Evolutionary conservation across 2,113 vertebrate species (phyloP).

Genomic region (Grus americana): DNA sequence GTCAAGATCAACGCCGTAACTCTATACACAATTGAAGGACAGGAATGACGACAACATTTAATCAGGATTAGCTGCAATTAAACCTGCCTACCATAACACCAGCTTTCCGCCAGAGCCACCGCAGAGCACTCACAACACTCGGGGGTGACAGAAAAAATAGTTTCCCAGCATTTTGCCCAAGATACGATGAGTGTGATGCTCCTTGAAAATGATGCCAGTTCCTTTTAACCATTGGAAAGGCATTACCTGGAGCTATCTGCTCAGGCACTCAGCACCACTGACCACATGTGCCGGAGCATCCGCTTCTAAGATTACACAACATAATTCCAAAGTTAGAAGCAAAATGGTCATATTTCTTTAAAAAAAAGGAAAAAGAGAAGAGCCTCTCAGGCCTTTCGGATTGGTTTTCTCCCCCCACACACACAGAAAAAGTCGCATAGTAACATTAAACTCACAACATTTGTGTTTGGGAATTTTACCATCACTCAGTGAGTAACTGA

Average conservation of each 20-base stretch:
- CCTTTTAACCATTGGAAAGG: background rate
- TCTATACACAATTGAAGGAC: fast-evolving
- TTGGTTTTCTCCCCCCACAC: no score
- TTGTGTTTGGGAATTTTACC: background rate
- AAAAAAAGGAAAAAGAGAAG: background rate
- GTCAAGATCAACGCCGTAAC: background rate
- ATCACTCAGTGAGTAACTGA: background rate
- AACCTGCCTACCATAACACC: background rate
- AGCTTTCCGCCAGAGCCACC: fast-evolving
- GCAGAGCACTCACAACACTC: fast-evolving
- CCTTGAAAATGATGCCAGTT: background rate
- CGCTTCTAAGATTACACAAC: background rate
- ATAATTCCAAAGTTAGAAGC: background rate
- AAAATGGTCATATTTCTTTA: background rate
- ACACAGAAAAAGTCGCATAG: background rate
- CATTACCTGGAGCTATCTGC: background rate
- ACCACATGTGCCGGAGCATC: no score
- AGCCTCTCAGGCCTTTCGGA: background rate
- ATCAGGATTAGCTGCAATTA: background rate
- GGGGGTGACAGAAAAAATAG: fast-evolving
- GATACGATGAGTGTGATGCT: fast-evolving
- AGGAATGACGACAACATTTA: background rate
- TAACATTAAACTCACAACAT: background rate
- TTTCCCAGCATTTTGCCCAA: background rate
- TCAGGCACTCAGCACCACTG: background rate